These are phyloP conservation scores for Nudaria mundana DNA, from an alignment of 2,888 invertebrate genomes.

Conservation along the genomic window DNA sequence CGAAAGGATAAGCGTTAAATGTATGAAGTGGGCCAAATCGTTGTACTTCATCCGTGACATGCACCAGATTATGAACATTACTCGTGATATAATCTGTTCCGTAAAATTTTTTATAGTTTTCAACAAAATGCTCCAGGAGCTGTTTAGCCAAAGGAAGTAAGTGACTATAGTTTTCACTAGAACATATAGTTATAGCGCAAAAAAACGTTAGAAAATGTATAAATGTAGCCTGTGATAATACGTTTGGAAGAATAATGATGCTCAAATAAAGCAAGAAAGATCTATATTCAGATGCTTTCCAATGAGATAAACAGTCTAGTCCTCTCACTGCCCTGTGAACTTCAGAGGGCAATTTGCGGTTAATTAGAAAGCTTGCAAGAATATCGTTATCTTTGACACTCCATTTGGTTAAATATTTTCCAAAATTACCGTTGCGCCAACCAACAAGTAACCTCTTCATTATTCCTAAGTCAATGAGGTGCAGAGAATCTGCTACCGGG, in stretches of 20 bases:
- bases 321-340: not conserved
- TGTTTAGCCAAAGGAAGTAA: too few relatives aligned
- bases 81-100: slow-evolving; percentile 9
- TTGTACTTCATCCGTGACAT: slow-evolving; percentile 6
- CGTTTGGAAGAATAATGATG: slow-evolving; percentile 1
- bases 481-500: slow-evolving; percentile 11
- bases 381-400: slow-evolving; percentile 12
- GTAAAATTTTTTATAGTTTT: not conserved
- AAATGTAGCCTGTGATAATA: not conserved
- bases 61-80: slow-evolving; percentile 10
- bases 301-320: not conserved
- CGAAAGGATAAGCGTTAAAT: slow-evolving; percentile 9
- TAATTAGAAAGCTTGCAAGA: slow-evolving; percentile 11
- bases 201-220: slow-evolving; percentile 4
- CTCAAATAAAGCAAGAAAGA: slow-evolving; percentile 6
- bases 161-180: not conserved
- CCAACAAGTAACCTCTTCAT: slow-evolving; percentile 21
- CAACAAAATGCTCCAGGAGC: too few relatives aligned
- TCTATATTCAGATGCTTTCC: slow-evolving; percentile 8
- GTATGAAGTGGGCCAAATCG: slow-evolving; percentile 1
- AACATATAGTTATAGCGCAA: slow-evolving; percentile 8
- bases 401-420: slow-evolving; percentile 1
- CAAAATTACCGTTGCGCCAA: slow-evolving; percentile 15
- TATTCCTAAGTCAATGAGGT: slow-evolving; percentile 21
- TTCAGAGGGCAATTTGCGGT: not conserved